Conservation (phyloP, 2,888 invertebrate species). For the Metallyticus violacea region DNA sequence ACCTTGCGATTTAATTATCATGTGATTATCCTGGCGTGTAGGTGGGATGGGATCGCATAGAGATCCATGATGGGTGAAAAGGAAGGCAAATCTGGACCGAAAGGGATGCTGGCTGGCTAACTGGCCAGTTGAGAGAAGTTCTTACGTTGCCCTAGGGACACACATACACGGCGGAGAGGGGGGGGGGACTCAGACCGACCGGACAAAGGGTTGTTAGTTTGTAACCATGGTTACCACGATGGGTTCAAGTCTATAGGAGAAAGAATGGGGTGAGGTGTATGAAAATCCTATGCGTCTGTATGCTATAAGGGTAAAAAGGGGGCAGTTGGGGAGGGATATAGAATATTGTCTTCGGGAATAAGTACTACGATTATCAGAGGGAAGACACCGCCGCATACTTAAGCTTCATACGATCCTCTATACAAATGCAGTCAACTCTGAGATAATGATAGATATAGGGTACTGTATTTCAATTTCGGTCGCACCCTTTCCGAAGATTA, state of each 20-base stretch:
- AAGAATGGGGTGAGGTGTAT: not conserved
- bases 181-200: not conserved
- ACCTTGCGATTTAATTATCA: constrained; percentile 33
- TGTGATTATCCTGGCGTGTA: constrained; percentile 26
- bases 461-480: too few relatives aligned
- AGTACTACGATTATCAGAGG: not conserved
- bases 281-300: not conserved
- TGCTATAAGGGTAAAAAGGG: not conserved
- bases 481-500: too few relatives aligned
- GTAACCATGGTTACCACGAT: constrained; percentile 22
- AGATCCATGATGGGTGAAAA: not conserved
- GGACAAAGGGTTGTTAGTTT: constrained; percentile 33
- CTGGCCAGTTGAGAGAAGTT: constrained; percentile 28
- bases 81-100: constrained; percentile 15
- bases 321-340: not conserved
- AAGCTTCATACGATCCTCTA: not conserved
- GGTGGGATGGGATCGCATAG: not conserved
- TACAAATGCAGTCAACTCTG: too few relatives aligned
- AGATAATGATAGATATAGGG: too few relatives aligned
- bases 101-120: constrained; percentile 12
- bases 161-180: not conserved
- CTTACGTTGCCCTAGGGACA: constrained; percentile 31
- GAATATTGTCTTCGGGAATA: constrained; percentile 7
- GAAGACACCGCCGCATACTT: not conserved
- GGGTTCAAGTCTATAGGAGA: not conserved